These are phyloP conservation scores for Pangasius macronema DNA, from an alignment of 2,797 vertebrate species.

Conservation along the genomic window DNA sequence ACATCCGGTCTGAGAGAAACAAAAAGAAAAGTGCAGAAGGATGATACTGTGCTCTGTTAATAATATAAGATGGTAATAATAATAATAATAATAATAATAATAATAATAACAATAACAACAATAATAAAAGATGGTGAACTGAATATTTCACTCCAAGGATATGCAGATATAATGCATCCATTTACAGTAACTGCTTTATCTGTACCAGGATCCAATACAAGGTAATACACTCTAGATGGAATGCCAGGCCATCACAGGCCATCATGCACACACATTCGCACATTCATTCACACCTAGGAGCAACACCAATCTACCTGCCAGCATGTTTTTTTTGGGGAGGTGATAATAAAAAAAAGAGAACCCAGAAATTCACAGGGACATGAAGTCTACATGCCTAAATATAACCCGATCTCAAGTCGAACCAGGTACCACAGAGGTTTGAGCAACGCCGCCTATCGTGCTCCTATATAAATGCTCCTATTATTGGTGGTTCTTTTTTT, in stretches of 20 bases:
- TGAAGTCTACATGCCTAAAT: not conserved
- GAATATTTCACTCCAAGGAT: not conserved
- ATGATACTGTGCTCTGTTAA: not conserved
- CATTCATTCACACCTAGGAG: not conserved
- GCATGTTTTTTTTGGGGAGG: not conserved
- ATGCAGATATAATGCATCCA: not conserved
- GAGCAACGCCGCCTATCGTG: not conserved
- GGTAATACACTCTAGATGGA: not conserved
- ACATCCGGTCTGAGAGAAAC: slow-evolving; percentile 79
- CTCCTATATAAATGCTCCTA: not conserved
- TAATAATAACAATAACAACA: too few relatives aligned
- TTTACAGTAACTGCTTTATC: slow-evolving; percentile 1
- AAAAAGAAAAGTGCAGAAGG: not conserved
- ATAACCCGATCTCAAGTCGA: not conserved
- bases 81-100: too few relatives aligned
- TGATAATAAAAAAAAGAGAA: not conserved
- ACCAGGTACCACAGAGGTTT: not conserved
- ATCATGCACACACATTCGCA: not conserved
- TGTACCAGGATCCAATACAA: not conserved
- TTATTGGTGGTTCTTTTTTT: not conserved
- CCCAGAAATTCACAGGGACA: not conserved
- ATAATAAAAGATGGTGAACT: not conserved
- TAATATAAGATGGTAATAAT: not conserved
- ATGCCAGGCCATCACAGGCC: not conserved
- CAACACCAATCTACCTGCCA: not conserved